Base-by-base conservation (phyloP, 2,888 invertebrate species). In the Tetragonula carbonaria region DNA sequence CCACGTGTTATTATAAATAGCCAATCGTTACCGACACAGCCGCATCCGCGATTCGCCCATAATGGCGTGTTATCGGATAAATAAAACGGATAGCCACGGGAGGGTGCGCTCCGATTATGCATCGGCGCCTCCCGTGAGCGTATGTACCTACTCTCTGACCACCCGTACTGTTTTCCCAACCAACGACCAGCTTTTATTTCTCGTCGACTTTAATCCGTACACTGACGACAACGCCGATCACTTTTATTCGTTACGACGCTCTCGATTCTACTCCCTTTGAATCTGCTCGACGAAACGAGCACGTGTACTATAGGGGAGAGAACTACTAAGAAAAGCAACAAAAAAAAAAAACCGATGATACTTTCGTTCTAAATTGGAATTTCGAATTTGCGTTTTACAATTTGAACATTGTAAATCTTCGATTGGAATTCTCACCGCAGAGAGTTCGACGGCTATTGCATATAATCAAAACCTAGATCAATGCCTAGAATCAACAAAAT, bases 11-110 rank as follows among this genome's bases (percentile, higher is more conserved):
- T 94, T 94, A 94, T 94, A 94, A 94, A 94, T 94, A 94, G 94
- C 94, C 94, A 94, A 94, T 94, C 93, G 94, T 94, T 94, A 94
- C 91, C 91, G 91, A 91, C 92, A 91, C 92, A 92, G 92, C 93
- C 93, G 93, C 92, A 92, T 91, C 92, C 92, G 92, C 92, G 91
- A 91, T 93, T 90, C 89, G 93, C 92, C 92, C 93, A 93, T 94
- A 94, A 94, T 93, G 93, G 93, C 94, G 93, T 93, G 93, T 94
- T 94, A 94, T 94, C 94, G 94, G 94, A 94, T 94, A 94, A 94
- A 94, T 94, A 94, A 94, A 94, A 94, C 92, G 92, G 93, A 94
- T 93, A 93, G 93, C 92, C 92, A 90, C 89, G 88, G 87, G 91
- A 89, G 91, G 90, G 92, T 91, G 92, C 92, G 92, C 93, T 93